Percentiles rank a stretch among this genome's conserved stretches.
Evolutionary conservation across 2,888 invertebrate genomes (phyloP).

Genomic region (Pelosia muscerda): DNA sequence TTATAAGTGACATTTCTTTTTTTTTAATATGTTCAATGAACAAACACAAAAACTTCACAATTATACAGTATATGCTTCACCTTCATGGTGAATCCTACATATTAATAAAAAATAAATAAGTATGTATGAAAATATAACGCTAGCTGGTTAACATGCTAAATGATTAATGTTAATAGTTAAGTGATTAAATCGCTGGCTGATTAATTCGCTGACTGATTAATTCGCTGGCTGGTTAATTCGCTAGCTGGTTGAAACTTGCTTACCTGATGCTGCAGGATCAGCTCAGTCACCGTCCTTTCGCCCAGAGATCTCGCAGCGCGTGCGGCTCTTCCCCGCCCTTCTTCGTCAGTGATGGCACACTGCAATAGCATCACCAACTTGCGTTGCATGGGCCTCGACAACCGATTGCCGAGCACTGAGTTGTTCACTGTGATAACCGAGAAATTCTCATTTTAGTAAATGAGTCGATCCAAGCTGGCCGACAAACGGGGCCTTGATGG

Average conservation of each 20-base stretch:
- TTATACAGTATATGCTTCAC: too few relatives aligned
- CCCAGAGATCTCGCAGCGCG: constrained; percentile 96
- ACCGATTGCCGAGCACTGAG: constrained; percentile 64
- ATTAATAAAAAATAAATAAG: too few relatives aligned
- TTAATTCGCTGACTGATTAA: background rate
- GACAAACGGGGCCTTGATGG: too few relatives aligned
- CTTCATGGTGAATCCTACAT: too few relatives aligned
- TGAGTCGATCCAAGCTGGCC: too few relatives aligned
- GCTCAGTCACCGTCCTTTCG: constrained; percentile 97
- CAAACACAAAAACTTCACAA: too few relatives aligned
- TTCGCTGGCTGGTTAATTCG: background rate
- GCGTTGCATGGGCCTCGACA: constrained; percentile 97
- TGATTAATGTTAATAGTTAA: background rate
- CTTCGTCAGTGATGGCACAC: constrained; percentile 95
- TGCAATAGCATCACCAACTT: constrained; percentile 97
- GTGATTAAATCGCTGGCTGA: background rate
- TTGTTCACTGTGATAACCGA: constrained; percentile 58
- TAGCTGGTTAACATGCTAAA: background rate
- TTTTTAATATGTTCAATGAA: too few relatives aligned
- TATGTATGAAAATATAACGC: too few relatives aligned
- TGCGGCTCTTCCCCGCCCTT: constrained; percentile 92
- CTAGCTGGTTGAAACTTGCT: background rate
- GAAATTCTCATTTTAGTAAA: constrained; percentile 3
- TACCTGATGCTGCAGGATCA: constrained; percentile 95
- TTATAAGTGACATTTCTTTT: too few relatives aligned